Base-by-base conservation (phyloP, 1,140 invertebrate genomes). In the Drosophila burlai region DNA sequence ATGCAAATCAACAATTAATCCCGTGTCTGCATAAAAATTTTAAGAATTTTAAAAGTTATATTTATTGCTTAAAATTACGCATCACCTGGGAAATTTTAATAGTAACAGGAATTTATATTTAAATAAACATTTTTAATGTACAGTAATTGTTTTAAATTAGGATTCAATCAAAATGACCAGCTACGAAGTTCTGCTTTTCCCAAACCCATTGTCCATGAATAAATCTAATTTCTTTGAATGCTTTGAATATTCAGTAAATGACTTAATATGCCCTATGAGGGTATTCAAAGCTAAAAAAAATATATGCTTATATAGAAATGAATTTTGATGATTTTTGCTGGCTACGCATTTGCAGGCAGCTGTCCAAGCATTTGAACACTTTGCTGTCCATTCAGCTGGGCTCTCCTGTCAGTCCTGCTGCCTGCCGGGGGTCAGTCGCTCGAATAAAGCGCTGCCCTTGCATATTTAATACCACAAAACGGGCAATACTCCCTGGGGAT, bases 381-480 rank as follows among this genome's bases (percentile, higher is more conserved):
- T 62, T 73, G 62, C 47, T 59, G 67, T 62, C 58, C 80, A 71
- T 65, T 72, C 46, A 34, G 29, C 55, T 61, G 61, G 65, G 40
- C 57, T 55, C 46, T 38, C 45, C 72, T 81, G 80, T 87, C 84
- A 87, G 84, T 64, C 60, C 26, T 38, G 24, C 13, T 47, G 59
- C 59, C 59, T 47, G 59, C 59, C 59, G 40, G 49, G 24, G 76
- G 76, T 72, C 76, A 83, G 64, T 80, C 60, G 76, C 42, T 58
- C 54, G 77, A 61, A 61, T 66, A 84, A 87, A 87, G 69, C 85
- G 85, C 84, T 81, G 74, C 60, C 47, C 45, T 81, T 90, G 84
- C 84, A 90, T 84, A 84, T 90, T 84, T 75, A 89, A 89, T 90
- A 71, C 66, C 81, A 78, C 73, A 69, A 67, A 74, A 74, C 71